A percentile compares a stretch with the other conserved stretches of the same genome.
phyloP scores from a whole-genome alignment of 2,113 vertebrate species.

The Gorsachius goisagi region DNA sequence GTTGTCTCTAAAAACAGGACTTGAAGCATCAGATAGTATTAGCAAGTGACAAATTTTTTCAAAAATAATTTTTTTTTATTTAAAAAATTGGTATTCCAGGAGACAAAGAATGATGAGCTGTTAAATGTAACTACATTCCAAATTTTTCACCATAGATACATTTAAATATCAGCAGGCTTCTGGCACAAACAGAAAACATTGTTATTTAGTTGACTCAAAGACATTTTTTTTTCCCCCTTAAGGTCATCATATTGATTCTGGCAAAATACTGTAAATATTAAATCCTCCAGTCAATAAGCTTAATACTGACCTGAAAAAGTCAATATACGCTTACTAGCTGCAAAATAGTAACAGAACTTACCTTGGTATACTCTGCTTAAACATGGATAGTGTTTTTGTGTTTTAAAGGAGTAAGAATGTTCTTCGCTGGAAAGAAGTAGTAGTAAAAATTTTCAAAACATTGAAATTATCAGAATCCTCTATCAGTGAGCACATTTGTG shows the following conservation, averaged over 20 bases:
- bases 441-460: not conserved
- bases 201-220: constrained; percentile 30
- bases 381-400: not conserved
- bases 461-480: not conserved
- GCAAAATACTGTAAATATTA: constrained; percentile 57
- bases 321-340: constrained; percentile 35
- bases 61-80: not conserved
- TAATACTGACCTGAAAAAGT: constrained; percentile 46
- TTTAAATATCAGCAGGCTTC: constrained; percentile 1
- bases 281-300: constrained; percentile 54
- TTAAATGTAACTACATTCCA: not conserved
- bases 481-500: not conserved
- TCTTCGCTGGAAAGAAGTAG: not conserved
- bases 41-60: not conserved
- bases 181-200: not conserved
- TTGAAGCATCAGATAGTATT: not conserved
- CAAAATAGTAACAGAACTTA: not conserved
- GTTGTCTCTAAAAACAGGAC: not conserved
- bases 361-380: not conserved
- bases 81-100: not conserved
- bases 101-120: not conserved
- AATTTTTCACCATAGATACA: not conserved
- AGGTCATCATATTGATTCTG: constrained; percentile 63
- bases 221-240: not conserved
- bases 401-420: not conserved